These are phyloP conservation scores for Macrosteles quadrilineatus DNA, from an alignment of 1,140 invertebrate genomes.

Conservation along the genomic window DNA sequence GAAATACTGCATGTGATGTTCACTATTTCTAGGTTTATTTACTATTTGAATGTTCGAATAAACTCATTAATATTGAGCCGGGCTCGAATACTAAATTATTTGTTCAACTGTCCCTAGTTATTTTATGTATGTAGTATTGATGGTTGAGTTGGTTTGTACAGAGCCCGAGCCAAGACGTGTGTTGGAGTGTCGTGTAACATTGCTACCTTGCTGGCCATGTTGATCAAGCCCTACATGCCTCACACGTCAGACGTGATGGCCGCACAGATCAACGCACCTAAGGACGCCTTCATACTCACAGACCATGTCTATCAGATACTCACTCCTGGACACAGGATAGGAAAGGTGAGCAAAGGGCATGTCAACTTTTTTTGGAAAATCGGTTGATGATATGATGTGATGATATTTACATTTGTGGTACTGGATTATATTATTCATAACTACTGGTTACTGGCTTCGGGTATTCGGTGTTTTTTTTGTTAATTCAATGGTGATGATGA, in stretches of 20 bases:
- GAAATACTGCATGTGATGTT: neutral
- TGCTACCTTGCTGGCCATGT: slow-evolving; percentile 74
- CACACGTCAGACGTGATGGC: slow-evolving; percentile 67
- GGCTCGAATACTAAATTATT: too few relatives aligned
- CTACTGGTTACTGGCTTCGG: too few relatives aligned
- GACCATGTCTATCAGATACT: slow-evolving; percentile 64
- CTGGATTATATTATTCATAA: too few relatives aligned
- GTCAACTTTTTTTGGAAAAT: too few relatives aligned
- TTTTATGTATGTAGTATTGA: neutral
- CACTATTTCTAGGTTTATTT: neutral
- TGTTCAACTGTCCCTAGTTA: neutral
- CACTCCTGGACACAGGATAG: slow-evolving; percentile 81
- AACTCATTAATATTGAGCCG: too few relatives aligned
- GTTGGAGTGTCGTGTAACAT: slow-evolving; percentile 87
- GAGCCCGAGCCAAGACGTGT: slow-evolving; percentile 77
- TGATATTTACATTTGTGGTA: too few relatives aligned
- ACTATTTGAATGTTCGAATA: too few relatives aligned
- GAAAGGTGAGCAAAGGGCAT: too few relatives aligned
- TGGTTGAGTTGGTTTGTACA: slow-evolving; percentile 49
- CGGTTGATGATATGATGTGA: too few relatives aligned
- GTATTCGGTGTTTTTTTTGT: too few relatives aligned
- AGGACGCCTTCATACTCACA: slow-evolving; percentile 51
- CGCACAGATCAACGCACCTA: slow-evolving; percentile 67
- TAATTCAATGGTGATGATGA: too few relatives aligned
- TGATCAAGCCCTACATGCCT: slow-evolving; percentile 94